A percentile compares a stretch with the other conserved stretches of the same genome.
Evolutionary conservation across 1,140 invertebrate genomes (phyloP).

Genomic region (Teleopsis dalmanni): DNA sequence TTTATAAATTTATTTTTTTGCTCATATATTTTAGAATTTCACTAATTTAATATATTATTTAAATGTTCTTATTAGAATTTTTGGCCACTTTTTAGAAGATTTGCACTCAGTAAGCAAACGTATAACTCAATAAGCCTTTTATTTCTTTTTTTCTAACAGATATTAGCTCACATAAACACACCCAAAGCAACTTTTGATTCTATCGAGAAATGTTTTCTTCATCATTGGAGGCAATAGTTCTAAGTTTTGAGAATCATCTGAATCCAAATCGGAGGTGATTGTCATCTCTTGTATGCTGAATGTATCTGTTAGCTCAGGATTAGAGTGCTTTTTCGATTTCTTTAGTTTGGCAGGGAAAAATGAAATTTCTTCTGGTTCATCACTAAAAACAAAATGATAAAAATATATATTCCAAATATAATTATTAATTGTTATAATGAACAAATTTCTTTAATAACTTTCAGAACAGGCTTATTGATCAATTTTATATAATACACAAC

Average conservation of each 20-base stretch:
- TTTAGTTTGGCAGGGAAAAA: conserved; percentile 39
- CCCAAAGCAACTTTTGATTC: conserved; percentile 33
- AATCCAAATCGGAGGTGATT: conserved; percentile 38
- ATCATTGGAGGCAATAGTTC: conserved; percentile 34
- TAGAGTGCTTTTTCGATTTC: conserved; percentile 28
- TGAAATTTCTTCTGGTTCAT: conserved; percentile 39
- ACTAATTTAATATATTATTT: background rate
- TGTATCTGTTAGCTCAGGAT: conserved; percentile 34
- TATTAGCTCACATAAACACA: conserved; percentile 14
- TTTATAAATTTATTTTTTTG: background rate
- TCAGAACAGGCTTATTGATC: background rate
- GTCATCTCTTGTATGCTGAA: conserved; percentile 45
- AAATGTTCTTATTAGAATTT: too few species aligned
- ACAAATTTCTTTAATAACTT: background rate
- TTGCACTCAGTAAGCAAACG: too few species aligned
- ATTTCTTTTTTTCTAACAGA: background rate
- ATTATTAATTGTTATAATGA: background rate
- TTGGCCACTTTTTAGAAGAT: too few species aligned
- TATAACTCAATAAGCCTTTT: background rate
- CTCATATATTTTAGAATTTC: background rate
- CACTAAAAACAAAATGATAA: conserved; percentile 15
- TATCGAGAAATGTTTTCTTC: conserved; percentile 34
- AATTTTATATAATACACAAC: too few species aligned
- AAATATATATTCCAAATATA: background rate
- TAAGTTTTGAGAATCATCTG: conserved; percentile 41